Evolutionary conservation across 2,888 invertebrate species (phyloP).

Genomic region (Biston betularia): DNA sequence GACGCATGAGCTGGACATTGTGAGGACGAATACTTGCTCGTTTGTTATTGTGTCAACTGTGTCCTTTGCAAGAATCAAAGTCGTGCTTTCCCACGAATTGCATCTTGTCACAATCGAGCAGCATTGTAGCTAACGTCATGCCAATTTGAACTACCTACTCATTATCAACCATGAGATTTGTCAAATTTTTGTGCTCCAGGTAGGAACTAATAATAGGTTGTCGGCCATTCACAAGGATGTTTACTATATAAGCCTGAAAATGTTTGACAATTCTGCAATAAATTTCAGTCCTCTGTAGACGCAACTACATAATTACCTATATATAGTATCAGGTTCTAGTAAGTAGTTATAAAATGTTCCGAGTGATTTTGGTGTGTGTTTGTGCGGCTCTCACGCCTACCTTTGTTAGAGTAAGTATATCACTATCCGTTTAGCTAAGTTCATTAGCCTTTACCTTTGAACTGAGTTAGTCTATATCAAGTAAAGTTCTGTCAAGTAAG

Average conservation of each 20-base stretch:
- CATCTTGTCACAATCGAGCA: constrained; percentile 30
- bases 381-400: constrained; percentile 54
- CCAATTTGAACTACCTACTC: constrained; percentile 28
- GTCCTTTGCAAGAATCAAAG: no score
- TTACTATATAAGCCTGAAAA: constrained; percentile 50
- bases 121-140: constrained; percentile 21
- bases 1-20: no score
- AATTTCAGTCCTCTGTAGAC: constrained; percentile 32
- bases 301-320: neutral
- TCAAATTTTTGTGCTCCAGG: constrained; percentile 30
- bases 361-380: constrained; percentile 50
- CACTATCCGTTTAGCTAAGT: neutral
- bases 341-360: constrained; percentile 55
- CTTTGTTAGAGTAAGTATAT: constrained; percentile 55
- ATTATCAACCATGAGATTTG: constrained; percentile 36
- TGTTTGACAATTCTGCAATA: constrained; percentile 37
- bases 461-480: no score
- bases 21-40: no score
- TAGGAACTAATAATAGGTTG: constrained; percentile 34
- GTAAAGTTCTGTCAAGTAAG: no score
- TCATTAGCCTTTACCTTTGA: no score
- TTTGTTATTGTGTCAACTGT: no score
- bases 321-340: neutral
- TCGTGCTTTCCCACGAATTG: constrained; percentile 14
- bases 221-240: constrained; percentile 23